Conservation (phyloP, 2,113 vertebrate genomes). For the Gnathonemus longibarbis region DNA sequence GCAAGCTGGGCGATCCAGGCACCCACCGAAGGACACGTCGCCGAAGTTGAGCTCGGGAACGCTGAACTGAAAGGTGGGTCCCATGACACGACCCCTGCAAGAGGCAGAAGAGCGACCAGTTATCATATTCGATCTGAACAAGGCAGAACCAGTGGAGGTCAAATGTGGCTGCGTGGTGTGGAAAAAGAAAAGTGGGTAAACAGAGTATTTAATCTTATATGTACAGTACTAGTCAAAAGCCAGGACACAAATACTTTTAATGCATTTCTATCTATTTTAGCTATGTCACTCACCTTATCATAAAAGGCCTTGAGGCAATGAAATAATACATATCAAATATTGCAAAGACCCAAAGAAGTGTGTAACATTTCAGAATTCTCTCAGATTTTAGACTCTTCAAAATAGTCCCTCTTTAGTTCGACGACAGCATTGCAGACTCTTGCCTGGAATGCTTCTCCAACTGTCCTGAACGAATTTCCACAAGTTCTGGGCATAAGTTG, state of each 20-base stretch:
- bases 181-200: neutral
- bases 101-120: neutral
- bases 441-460: neutral
- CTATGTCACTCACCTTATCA: neutral
- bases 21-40: conserved; percentile 77
- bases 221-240: neutral
- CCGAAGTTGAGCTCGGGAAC: conserved; percentile 69
- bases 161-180: neutral
- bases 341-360: neutral
- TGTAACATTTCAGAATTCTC: neutral
- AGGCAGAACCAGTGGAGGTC: neutral
- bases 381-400: neutral
- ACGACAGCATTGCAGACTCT: neutral
- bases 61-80: conserved; percentile 68
- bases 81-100: conserved; percentile 69
- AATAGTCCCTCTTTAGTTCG: neutral
- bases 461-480: neutral
- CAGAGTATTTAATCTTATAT: neutral
- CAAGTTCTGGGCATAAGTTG: neutral
- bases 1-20: neutral
- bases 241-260: neutral
- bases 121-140: too few relatives aligned
- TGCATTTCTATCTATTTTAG: neutral
- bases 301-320: neutral
- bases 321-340: neutral